Conservation (phyloP, 2,113 vertebrate genomes). For the Paracanthobrama guichenoti region DNA sequence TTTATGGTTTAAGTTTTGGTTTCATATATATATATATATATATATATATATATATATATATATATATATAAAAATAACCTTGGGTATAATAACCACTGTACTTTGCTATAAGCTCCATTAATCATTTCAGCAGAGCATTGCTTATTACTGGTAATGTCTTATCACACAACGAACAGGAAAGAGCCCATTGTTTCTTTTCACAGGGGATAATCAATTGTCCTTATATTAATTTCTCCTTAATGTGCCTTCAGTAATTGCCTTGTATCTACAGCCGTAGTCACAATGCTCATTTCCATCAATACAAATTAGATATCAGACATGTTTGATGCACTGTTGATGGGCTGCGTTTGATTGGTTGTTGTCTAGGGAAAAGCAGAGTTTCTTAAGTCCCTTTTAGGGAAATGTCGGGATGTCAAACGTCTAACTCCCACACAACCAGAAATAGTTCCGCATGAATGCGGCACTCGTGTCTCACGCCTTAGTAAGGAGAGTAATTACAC, state of each 20-base stretch:
- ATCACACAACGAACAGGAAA: slow-evolving; percentile 30
- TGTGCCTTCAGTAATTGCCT: slow-evolving; percentile 21
- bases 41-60: no score
- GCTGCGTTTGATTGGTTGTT: slow-evolving; percentile 10
- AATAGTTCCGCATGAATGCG: slow-evolving; percentile 3
- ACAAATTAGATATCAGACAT: slow-evolving; percentile 28
- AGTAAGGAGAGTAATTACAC: slow-evolving; percentile 36
- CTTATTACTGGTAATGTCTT: slow-evolving; percentile 43
- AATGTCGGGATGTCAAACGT: slow-evolving; percentile 25
- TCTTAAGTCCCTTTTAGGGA: slow-evolving; percentile 1
- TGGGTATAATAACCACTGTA: slow-evolving; percentile 10
- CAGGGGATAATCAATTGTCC: slow-evolving; percentile 38
- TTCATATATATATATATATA: no score
- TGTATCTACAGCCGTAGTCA: slow-evolving; percentile 12
- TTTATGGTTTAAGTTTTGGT: no score
- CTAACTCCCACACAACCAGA: slow-evolving; percentile 28
- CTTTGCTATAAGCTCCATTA: neutral
- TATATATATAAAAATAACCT: no score
- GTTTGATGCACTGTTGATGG: neutral
- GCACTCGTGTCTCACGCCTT: slow-evolving; percentile 1
- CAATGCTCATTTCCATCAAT: slow-evolving; percentile 10
- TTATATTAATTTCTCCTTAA: slow-evolving; percentile 31
- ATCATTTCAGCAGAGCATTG: slow-evolving; percentile 22
- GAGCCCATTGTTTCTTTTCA: slow-evolving; percentile 31
- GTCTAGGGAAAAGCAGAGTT: slow-evolving; percentile 4